Conservation (phyloP, 2,113 vertebrate genomes). For the Polypterus bichir region DNA sequence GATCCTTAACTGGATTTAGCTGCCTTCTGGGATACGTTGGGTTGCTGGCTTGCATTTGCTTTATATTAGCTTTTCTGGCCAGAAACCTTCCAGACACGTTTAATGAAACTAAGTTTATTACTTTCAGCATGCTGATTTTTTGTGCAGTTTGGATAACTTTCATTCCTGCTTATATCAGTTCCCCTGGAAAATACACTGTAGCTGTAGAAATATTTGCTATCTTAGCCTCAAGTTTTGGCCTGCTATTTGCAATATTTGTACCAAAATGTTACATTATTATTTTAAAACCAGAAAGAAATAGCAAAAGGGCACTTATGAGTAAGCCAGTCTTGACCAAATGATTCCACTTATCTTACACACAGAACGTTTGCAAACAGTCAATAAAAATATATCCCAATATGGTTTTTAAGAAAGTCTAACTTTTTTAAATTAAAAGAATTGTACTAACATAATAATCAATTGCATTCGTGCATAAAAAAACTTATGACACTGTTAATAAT, state of each 20-base stretch:
- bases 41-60: not conserved
- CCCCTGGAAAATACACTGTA: slow-evolving; percentile 45
- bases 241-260: slow-evolving; percentile 40
- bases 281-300: slow-evolving; percentile 43
- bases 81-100: slow-evolving; percentile 6
- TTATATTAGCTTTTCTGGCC: slow-evolving; percentile 1
- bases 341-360: not conserved
- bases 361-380: too few species aligned
- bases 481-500: too few species aligned
- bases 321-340: slow-evolving; percentile 18
- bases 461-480: too few species aligned
- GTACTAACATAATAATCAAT: too few species aligned
- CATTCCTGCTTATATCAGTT: slow-evolving; percentile 45
- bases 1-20: not conserved
- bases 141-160: slow-evolving; percentile 45
- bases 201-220: slow-evolving; percentile 51
- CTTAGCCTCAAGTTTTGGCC: slow-evolving; percentile 48
- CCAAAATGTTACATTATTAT: slow-evolving; percentile 51
- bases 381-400: too few species aligned
- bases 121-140: slow-evolving; percentile 51
- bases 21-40: slow-evolving; percentile 2
- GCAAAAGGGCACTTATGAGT: slow-evolving; percentile 38
- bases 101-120: slow-evolving; percentile 42
- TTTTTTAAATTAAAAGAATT: too few species aligned
- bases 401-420: too few species aligned